Percentiles rank a stretch among this genome's conserved stretches.
These are phyloP conservation scores for Trichopoda pennipes DNA, from an alignment of 2,888 invertebrate species.

Conservation along the genomic window DNA sequence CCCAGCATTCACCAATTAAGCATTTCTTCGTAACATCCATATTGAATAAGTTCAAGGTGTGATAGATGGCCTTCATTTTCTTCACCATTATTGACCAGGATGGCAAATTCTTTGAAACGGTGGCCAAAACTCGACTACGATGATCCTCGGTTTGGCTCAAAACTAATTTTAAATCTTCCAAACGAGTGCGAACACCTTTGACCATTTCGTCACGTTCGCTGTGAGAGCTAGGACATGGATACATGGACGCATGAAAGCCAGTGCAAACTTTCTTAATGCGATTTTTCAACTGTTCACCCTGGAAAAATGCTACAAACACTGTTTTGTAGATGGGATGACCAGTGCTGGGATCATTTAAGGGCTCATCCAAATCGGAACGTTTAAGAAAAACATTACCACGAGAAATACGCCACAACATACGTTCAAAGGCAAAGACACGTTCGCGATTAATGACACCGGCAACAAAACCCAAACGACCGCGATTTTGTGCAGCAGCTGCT, in stretches of 20 bases:
- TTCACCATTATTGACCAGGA: conserved; percentile 92
- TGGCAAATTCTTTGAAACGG: conserved; percentile 91
- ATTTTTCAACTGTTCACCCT: conserved; percentile 92
- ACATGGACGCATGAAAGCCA: conserved; percentile 92
- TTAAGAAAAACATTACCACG: conserved; percentile 93
- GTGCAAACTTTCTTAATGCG: conserved; percentile 94
- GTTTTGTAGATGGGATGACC: conserved; percentile 88
- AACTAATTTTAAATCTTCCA: conserved; percentile 91
- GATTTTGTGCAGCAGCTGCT: conserved; percentile 74
- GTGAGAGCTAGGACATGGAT: conserved; percentile 92
- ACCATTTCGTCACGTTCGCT: conserved; percentile 92
- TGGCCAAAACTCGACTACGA: conserved; percentile 90
- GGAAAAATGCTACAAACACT: conserved; percentile 91
- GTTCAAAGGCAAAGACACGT: conserved; percentile 91
- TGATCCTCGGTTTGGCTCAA: conserved; percentile 93
- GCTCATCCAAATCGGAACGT: conserved; percentile 89
- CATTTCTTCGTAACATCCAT: conserved; percentile 96
- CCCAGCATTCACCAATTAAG: conserved; percentile 95
- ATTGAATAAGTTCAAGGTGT: conserved; percentile 95
- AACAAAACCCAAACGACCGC: conserved; percentile 86
- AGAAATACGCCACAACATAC: conserved; percentile 94
- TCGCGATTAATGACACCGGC: conserved; percentile 93
- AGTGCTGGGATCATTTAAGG: conserved; percentile 89
- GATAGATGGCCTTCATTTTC: conserved; percentile 96
- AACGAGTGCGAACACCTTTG: conserved; percentile 90